Percentiles rank a stretch among this genome's conserved stretches.
Evolutionary conservation across 2,113 vertebrate genomes (phyloP).

Genomic region (Ailurus styani): DNA sequence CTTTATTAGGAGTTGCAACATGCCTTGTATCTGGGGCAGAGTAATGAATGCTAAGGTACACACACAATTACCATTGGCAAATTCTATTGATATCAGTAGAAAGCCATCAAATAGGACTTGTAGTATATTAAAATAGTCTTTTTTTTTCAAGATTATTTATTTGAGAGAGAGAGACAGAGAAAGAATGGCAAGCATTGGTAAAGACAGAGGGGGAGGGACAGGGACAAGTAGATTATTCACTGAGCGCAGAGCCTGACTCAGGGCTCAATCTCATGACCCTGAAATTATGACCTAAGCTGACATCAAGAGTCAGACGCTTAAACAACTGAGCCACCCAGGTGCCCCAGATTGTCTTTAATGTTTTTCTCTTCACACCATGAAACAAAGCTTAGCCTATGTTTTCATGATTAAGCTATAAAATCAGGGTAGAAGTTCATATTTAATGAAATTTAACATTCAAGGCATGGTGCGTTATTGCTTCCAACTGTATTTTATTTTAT

Average conservation of each 20-base stretch:
- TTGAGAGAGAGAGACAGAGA: background rate
- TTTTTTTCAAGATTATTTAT: background rate
- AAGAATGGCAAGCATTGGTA: background rate
- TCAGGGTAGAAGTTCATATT: background rate
- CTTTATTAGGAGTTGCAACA: background rate
- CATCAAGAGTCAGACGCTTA: background rate
- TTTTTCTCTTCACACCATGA: conserved; percentile 6
- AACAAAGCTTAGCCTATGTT: background rate
- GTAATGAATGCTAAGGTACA: background rate
- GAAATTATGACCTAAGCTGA: background rate
- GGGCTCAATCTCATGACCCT: no score
- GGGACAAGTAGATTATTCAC: no score
- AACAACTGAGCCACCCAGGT: background rate
- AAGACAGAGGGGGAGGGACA: background rate
- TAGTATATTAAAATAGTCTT: background rate
- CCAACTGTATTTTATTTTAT: background rate
- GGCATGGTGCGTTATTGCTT: background rate
- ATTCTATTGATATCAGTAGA: background rate
- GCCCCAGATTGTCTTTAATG: background rate
- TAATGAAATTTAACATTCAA: background rate
- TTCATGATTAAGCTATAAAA: conserved; percentile 5
- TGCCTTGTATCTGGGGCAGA: background rate
- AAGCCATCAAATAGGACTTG: background rate
- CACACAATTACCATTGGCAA: background rate
- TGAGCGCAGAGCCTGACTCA: no score